Evolutionary conservation across 2,888 invertebrate genomes (phyloP), one percentile per base, ranked within the genome.

Genomic region (Platycheirus albimanus): DNA sequence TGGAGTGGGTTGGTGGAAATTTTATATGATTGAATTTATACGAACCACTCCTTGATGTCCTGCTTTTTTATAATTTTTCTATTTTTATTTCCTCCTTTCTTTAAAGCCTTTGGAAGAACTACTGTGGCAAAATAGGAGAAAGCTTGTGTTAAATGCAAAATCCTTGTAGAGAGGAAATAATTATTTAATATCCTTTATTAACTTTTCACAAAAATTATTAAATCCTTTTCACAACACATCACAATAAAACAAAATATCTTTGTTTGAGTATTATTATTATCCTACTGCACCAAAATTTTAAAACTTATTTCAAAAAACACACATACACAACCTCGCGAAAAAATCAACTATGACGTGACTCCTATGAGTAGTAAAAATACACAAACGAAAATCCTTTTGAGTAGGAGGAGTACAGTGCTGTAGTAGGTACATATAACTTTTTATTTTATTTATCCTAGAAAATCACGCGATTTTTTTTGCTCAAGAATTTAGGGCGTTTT

Each of bases 121-220:
- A 52, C 54, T 67, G 74, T 67, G 28, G 54, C 51, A 76, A 81
- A 61, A 76, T 71, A 80, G 79, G 69, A 72, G 58, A 64, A 78
- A 49, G 38, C 54, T 58, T 58, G 24, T 58, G 28, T 56, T 66
- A 76, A 81, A 76, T 70, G 70, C 80, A 79, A 30, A 69, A 80
- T 80, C 75, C 79, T 80, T 80, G 79, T 69, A 79, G 69, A 79
- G 75, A 75, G 75, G 75, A 79, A 43, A 43, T 49, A 49, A 19
- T 49, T 20, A 17, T 45, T 24, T 38, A 15, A 13, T 33, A 36
- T 11, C 30, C 28, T 54, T 19, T 17, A 0, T 45, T 19, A 20
- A 17, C 8, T 49, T 45, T 33, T 51, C n/a, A 45, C n/a, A 54
- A 10, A 28, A 41, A 38, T 51, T 13, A 49, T 47, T 41, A 66